A percentile compares a stretch with the other conserved stretches of the same genome.
phyloP scores from a whole-genome alignment of 1,140 invertebrate genomes.

The Atta cephalotes region DNA sequence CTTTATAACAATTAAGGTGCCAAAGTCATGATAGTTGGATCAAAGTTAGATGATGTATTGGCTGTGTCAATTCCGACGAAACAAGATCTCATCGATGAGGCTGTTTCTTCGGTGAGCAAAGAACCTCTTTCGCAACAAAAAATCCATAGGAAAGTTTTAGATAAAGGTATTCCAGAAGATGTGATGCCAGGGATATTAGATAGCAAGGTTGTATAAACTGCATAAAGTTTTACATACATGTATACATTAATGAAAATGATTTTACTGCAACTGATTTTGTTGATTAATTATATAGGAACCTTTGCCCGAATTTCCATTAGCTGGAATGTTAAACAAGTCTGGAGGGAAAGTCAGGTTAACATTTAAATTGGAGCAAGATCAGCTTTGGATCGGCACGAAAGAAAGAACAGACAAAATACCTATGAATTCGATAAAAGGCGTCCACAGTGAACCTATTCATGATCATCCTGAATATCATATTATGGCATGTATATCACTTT shows the following conservation, averaged over 20 bases:
- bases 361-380: constrained; percentile 96
- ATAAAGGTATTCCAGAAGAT: constrained; percentile 97
- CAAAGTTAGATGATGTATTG: constrained; percentile 95
- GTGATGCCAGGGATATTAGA: constrained; percentile 95
- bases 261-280: constrained; percentile 15
- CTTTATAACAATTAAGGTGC: constrained; percentile 85
- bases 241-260: constrained; percentile 10
- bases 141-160: constrained; percentile 95
- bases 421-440: constrained; percentile 96
- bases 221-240: not conserved
- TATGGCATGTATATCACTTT: constrained; percentile 89
- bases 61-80: constrained; percentile 91
- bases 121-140: constrained; percentile 95
- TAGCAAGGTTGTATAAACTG: constrained; percentile 87
- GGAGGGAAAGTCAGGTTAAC: constrained; percentile 97
- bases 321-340: constrained; percentile 96
- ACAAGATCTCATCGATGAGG: constrained; percentile 85
- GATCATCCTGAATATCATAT: constrained; percentile 97
- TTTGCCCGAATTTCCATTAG: constrained; percentile 93
- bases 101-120: constrained; percentile 87
- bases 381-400: constrained; percentile 97
- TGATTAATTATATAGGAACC: constrained; percentile 88
- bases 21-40: constrained; percentile 97
- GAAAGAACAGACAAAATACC: constrained; percentile 97
- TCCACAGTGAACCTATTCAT: constrained; percentile 94